Base-by-base conservation (phyloP, 2,113 vertebrate species). In the Australoheros scitulus region DNA sequence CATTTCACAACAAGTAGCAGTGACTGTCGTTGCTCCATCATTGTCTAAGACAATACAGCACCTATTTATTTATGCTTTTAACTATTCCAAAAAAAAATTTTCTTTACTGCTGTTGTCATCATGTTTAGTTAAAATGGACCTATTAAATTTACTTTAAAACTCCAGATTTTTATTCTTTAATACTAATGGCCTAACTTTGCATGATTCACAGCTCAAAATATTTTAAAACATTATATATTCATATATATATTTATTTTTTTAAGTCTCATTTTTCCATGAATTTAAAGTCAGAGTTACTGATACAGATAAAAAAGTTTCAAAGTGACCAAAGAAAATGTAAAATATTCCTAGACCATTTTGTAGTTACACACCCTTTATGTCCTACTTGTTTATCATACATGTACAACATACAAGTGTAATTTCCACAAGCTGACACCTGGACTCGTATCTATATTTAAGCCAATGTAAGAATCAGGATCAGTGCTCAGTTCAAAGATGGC, bases 401-500 rank as follows among this genome's bases (percentile, higher is more conserved):
- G 15, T 52, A 18, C 5, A 18, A 52, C 2, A 52, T 18, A 18
- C 50, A 52, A 7, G 6, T 18, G 2, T 18, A 52, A 52, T 52
- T 52, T 18, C 15, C 50, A 52, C 15, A 52, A 52, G 17, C 50
- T 52, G 15, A 52, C 17, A 72, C 32, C 13, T 52, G 43, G 29
- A 43, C 17, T 70, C 43, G 11, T 20, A 29, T 50, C 18, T 50
- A 38, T 10, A 41, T 78, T 15, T 3, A 26, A 15, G 24, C 56
- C n/a, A 3, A 9, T 82, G 41, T 55, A 52, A 58, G 26, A 82
- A 60, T 64, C 14, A 13, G 26, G 47, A 61, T 22, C 9, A 63
- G 43, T 41, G 59, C 14, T 55, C 60, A 34, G 52, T 87, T 89
- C 22, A 87, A 77, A 86, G 56, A 87, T n/a, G 26, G 59, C 18